Percentiles rank a stretch among this genome's conserved stretches.
Evolutionary conservation across 2,888 invertebrate species (phyloP).

Genomic region (Cephalotes varians): DNA sequence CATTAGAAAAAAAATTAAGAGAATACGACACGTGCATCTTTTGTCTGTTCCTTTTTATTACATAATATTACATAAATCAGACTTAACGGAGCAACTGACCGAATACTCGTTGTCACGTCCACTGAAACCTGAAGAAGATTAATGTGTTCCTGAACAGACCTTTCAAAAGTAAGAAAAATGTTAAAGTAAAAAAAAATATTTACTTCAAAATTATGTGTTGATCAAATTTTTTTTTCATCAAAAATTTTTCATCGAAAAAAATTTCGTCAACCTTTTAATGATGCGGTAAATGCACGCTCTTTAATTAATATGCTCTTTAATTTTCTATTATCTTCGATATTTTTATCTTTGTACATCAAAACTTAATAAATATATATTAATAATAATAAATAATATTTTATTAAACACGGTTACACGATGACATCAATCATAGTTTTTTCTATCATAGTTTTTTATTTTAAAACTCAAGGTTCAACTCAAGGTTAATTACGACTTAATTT

Average conservation of each 20-base stretch:
- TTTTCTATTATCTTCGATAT: neutral
- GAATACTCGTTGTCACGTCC: neutral
- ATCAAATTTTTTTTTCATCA: no score
- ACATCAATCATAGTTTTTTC: neutral
- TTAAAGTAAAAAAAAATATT: neutral
- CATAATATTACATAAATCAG: conserved; percentile 14
- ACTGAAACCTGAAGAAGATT: neutral
- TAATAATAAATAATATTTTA: no score
- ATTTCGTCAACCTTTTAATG: neutral
- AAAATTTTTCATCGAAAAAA: neutral
- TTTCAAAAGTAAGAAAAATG: neutral
- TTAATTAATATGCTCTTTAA: conserved; percentile 6
- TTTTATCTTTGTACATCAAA: neutral
- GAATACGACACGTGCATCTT: neutral
- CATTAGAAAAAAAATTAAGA: neutral
- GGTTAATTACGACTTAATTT: conserved; percentile 11
- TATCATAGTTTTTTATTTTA: neutral
- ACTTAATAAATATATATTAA: neutral
- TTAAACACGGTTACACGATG: neutral
- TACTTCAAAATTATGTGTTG: neutral
- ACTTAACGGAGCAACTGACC: neutral
- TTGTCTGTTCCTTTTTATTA: conserved; percentile 2
- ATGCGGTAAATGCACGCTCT: neutral
- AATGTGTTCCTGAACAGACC: neutral
- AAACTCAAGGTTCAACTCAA: neutral